phyloP scores from a whole-genome alignment of 2,888 invertebrate genomes.

The Nomada fucata region DNA sequence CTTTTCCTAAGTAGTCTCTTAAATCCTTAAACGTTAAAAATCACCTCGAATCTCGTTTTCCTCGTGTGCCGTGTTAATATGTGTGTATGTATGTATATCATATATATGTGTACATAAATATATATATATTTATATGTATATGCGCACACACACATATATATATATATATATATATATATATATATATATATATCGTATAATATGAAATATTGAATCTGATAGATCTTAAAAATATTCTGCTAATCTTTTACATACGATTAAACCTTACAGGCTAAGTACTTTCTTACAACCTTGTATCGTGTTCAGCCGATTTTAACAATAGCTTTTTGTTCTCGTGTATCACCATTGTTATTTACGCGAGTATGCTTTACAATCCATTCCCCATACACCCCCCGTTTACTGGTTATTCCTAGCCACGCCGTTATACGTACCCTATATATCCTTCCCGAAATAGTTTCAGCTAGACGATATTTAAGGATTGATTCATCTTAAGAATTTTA shows the following conservation, averaged over 20 bases:
- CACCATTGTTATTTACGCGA: constrained; percentile 45
- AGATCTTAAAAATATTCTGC: constrained; percentile 82
- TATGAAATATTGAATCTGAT: constrained; percentile 82
- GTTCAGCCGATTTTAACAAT: constrained; percentile 69
- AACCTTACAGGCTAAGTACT: constrained; percentile 81
- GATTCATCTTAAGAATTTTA: constrained; percentile 72
- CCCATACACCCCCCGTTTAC: not conserved
- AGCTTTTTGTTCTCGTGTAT: constrained; percentile 42
- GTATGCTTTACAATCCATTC: not conserved
- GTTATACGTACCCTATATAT: not conserved
- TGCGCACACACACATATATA: constrained; percentile 69
- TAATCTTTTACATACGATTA: constrained; percentile 76
- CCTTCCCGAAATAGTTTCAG: constrained; percentile 37
- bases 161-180: constrained; percentile 65
- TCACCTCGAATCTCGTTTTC: constrained; percentile 58
- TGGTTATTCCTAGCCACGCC: not conserved
- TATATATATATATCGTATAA: constrained; percentile 70
- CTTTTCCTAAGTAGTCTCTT: constrained; percentile 44
- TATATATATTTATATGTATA: constrained; percentile 60
- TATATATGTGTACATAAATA: constrained; percentile 60
- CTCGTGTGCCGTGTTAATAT: constrained; percentile 57
- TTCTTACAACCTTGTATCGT: constrained; percentile 83
- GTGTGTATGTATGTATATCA: constrained; percentile 64
- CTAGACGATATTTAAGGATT: constrained; percentile 27
- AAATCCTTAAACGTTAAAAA: constrained; percentile 59